Conservation (phyloP, 2,113 vertebrate genomes). For the Dendropsophus ebraccatus region DNA sequence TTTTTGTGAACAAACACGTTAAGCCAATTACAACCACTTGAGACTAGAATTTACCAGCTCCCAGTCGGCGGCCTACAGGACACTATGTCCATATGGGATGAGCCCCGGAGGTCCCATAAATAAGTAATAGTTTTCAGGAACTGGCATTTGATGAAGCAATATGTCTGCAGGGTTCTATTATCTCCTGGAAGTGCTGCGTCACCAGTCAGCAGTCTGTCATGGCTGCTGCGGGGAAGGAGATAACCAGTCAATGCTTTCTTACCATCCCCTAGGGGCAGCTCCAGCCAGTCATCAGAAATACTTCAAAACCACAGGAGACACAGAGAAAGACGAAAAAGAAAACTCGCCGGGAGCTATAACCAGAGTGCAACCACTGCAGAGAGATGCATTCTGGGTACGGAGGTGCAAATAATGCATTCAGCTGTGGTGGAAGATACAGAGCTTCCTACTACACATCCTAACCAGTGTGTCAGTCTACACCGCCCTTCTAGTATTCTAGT, state of each 20-base stretch:
- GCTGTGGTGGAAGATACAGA: too few species aligned
- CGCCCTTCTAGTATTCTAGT: too few species aligned
- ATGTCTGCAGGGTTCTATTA: not conserved
- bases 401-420: too few species aligned
- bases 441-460: too few species aligned
- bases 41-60: too few species aligned
- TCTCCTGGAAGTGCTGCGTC: not conserved
- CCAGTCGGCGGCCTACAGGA: not conserved
- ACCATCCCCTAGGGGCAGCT: not conserved
- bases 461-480: too few species aligned
- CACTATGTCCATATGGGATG: not conserved
- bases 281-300: not conserved
- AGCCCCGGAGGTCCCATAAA: not conserved
- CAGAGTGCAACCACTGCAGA: too few species aligned
- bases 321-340: not conserved
- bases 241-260: not conserved
- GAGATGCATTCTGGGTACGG: not conserved
- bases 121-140: not conserved
- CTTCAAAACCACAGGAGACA: conserved; percentile 16
- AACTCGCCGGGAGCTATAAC: not conserved
- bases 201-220: not conserved
- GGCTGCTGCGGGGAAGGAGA: not conserved
- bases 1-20: too few species aligned
- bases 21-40: too few species aligned
- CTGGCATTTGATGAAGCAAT: not conserved